Conservation (phyloP, 2,888 invertebrate genomes). For the Drosophila heteroneura region DNA sequence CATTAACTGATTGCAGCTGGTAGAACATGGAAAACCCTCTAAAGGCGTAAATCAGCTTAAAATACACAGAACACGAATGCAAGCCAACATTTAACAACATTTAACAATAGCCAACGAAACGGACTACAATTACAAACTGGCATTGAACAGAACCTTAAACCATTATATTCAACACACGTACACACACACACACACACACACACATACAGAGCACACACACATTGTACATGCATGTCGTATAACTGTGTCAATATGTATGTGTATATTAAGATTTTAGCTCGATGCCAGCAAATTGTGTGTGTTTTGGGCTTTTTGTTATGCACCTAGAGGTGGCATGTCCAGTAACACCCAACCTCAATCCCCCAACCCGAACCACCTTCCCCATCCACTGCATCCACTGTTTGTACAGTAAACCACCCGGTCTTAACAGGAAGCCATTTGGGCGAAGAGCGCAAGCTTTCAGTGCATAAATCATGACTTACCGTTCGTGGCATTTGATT, state of each 20-base stretch:
- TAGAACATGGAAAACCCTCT: conserved; percentile 20
- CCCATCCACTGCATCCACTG: neutral
- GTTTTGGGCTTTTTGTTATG: conserved; percentile 62
- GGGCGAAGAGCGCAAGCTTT: conserved; percentile 17
- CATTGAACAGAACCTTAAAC: conserved; percentile 31
- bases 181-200: neutral
- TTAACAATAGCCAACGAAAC: conserved; percentile 36
- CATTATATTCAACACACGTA: neutral
- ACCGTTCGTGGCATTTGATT: conserved; percentile 89
- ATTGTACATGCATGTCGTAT: neutral
- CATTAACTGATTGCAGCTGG: conserved; percentile 38
- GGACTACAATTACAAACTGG: conserved; percentile 62
- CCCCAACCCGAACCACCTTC: neutral
- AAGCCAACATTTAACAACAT: conserved; percentile 7
- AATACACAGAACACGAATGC: conserved; percentile 31
- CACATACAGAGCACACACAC: neutral
- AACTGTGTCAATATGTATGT: conserved; percentile 7
- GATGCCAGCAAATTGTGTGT: conserved; percentile 69
- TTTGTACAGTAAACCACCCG: conserved; percentile 17
- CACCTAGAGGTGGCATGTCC: conserved; percentile 28
- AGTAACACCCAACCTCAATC: neutral
- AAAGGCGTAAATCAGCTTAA: conserved; percentile 56
- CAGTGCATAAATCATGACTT: conserved; percentile 85
- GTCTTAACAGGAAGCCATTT: conserved; percentile 39
- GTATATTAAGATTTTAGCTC: conserved; percentile 21